A percentile compares a stretch with the other conserved stretches of the same genome.
Conservation (phyloP, 2,797 vertebrate genomes). For the Chaetodon trifasciatus region DNA sequence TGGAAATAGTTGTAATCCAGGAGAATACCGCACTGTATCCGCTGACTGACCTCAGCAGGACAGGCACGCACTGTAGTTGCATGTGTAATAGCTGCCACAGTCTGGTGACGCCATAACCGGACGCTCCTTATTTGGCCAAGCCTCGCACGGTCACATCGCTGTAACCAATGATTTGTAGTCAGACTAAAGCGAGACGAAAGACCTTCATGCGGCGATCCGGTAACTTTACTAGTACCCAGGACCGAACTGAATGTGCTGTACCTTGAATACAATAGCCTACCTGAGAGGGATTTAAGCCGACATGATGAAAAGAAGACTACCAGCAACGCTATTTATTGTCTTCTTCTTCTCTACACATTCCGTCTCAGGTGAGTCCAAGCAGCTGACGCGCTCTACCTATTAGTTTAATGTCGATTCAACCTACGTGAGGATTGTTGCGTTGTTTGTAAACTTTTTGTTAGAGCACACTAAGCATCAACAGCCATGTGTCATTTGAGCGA, state of each 20-base stretch:
- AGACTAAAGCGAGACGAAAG: background rate
- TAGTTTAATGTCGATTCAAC: background rate
- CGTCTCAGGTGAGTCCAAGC: constrained; percentile 68
- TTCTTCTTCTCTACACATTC: constrained; percentile 6
- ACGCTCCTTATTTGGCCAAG: constrained; percentile 74
- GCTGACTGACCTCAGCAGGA: constrained; percentile 25
- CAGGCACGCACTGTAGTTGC: background rate
- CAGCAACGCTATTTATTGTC: background rate
- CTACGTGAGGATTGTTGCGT: background rate
- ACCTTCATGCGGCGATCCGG: rapidly evolving
- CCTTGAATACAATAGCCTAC: background rate
- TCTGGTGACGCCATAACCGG: constrained; percentile 35
- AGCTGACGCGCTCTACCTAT: too few relatives aligned
- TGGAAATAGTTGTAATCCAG: constrained; percentile 3
- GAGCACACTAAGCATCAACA: background rate
- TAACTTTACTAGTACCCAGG: rapidly evolving
- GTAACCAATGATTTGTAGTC: background rate
- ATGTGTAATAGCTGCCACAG: background rate
- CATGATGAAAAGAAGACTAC: rapidly evolving
- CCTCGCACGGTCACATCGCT: rapidly evolving
- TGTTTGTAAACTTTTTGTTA: background rate
- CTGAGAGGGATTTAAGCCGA: rapidly evolving
- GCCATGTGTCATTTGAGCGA: background rate
- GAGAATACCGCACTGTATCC: background rate
- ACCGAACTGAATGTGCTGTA: too few relatives aligned